Evolutionary conservation across 92 coral and sea anemone species (phyloP), one percentile per base, ranked within the genome.

Genomic region (Meandrina meandrites): DNA sequence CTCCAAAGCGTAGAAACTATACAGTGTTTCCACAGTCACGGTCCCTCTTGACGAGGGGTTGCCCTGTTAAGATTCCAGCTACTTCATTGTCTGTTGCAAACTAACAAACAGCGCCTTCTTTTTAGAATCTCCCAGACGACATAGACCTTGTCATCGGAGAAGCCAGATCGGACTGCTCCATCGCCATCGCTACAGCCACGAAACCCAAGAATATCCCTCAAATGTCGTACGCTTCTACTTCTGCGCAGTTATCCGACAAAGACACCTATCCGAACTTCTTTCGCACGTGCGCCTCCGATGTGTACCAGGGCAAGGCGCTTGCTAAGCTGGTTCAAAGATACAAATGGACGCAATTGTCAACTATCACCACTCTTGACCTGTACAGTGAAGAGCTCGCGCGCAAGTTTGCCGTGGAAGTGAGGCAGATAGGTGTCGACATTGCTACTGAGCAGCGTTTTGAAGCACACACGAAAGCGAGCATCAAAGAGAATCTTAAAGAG

Each of bases 181-280:
- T 95, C 50, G 98, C 99, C 14, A 97, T 97, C 45, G 93, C 99
- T 56, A 84, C 88, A 84, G 93, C 94, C 60, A 97, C 99, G 21
- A 84, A 92, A 78, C 89, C 90, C 60, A 95, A 88, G 71, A 82
- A 87, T 75, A 95, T 95, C 27, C 99, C 99, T 42, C 98, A 95
- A 66, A 95, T 97, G 81, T 97, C 99, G 0, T 97, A 97, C 90
- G 99, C 99, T 5, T 97, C 99, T 0, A 97, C 99, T 27, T 92
- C 97, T 37, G 90, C 92, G 12, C 81, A 85, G 62, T 91, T 97
- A 15, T 97, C 99, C 58, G 94, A 97, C 86, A 97, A 97, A 37
- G 79, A 87, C 32, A 91, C 90, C 42, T 97, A 93, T 75, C 99
- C 99, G 30, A 83, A 93, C 88, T 90, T 97, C 80, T 97, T 97